Evolutionary conservation across 2,888 invertebrate species (phyloP), one percentile per base, ranked within the genome.

Genomic region (Phlogophora meticulosa): DNA sequence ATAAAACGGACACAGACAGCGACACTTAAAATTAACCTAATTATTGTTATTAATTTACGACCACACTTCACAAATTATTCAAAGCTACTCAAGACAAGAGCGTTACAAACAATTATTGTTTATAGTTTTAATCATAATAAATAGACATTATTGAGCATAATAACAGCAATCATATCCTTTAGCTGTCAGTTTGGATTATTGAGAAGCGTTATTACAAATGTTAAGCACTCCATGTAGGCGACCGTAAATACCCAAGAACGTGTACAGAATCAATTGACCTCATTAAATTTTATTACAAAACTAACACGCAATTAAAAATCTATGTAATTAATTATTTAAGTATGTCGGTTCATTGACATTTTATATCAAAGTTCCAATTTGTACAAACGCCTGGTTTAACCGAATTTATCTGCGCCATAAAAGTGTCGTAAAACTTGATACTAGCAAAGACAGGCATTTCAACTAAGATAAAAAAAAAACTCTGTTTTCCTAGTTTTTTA

Each of bases 371-470:
- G 84, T 80, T 83, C 80, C 80, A 90, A 91, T 92, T 92, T 89
- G 91, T 91, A 81, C 80, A 74, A 84, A 84, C 84, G 85, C 82
- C 83, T 86, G 84, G 84, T 71, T 72, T 64, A 67, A 67, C 78
- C 22, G 75, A 81, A 85, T 90, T 87, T 92, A 92, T 93, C 90
- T 76, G 51, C 58, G 65, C 86, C 88, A 87, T 93, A 90, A 93
- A 93, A 92, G 72, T 75, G 84, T 90, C 93, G 90, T 93, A 90
- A 93, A 93, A 92, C 78, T 69, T 77, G 88, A 90, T 87, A 88
- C 88, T 84, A 75, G 71, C 75, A 83, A 82, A 83, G 81, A 87
- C 85, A 85, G 83, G 79, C 81, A 76, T 80, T 79, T 81, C 59
- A 51, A 55, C 48, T 67, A 77, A 76, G 84, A 86, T 88, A 83